These are phyloP conservation scores for Samia ricini DNA, from an alignment of 1,140 invertebrate genomes.

Conservation along the genomic window DNA sequence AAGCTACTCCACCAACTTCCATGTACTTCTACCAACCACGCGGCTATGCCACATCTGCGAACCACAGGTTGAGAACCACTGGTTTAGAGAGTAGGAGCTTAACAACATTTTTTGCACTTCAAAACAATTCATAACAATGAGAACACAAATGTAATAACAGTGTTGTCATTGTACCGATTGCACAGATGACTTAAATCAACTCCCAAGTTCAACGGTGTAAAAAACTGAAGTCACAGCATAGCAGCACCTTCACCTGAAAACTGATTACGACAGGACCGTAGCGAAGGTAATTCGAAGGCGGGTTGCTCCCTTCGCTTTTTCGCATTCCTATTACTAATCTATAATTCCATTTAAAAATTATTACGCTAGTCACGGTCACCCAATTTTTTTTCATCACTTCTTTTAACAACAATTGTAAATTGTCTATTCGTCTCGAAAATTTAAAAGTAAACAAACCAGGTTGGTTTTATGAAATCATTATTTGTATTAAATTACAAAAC, in stretches of 20 bases:
- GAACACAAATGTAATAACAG: slow-evolving; percentile 2
- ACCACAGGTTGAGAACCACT: no score
- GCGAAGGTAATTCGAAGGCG: background rate
- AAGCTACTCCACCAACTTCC: no score
- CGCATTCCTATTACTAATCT: background rate
- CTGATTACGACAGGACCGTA: background rate
- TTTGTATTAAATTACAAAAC: no score
- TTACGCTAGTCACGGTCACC: background rate
- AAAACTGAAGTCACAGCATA: slow-evolving; percentile 3
- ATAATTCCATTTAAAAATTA: background rate
- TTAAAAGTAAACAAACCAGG: no score
- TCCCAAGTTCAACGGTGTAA: slow-evolving; percentile 24
- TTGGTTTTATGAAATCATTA: no score
- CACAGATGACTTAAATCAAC: slow-evolving; percentile 15
- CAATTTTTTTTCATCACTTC: background rate
- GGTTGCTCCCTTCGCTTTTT: background rate
- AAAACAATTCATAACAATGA: slow-evolving; percentile 2
- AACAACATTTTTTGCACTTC: background rate
- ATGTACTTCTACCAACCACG: no score
- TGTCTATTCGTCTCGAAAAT: background rate
- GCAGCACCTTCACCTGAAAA: slow-evolving; percentile 10
- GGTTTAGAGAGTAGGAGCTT: background rate
- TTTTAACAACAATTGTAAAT: background rate
- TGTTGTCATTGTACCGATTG: slow-evolving; percentile 9
- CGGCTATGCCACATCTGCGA: no score